phyloP scores from a whole-genome alignment of 2,888 invertebrate species.

The Ochropleura plecta region DNA sequence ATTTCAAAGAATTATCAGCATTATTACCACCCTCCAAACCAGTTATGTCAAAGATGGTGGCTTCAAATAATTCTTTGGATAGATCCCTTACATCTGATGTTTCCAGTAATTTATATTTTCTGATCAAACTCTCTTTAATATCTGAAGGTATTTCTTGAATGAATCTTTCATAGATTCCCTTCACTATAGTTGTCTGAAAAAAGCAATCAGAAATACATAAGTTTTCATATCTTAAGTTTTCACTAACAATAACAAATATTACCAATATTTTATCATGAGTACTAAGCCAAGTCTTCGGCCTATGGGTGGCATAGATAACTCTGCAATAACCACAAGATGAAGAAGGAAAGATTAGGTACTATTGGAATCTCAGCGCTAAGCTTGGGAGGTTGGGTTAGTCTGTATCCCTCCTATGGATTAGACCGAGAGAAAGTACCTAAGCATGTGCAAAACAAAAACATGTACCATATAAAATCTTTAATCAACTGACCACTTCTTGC shows the following conservation, averaged over 20 bases:
- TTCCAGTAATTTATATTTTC: slow-evolving; percentile 76
- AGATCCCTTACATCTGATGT: slow-evolving; percentile 75
- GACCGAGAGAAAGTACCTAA: not conserved
- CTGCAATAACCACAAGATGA: no score
- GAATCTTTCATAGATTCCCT: slow-evolving; percentile 72
- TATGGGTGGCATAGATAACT: no score
- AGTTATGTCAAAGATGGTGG: slow-evolving; percentile 74
- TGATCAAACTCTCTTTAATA: slow-evolving; percentile 62
- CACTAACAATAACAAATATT: no score
- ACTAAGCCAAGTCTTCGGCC: no score
- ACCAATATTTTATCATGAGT: no score
- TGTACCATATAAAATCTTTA: not conserved
- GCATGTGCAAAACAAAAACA: not conserved
- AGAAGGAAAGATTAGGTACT: not conserved
- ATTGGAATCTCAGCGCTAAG: not conserved
- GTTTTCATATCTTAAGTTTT: no score
- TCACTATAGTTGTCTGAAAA: slow-evolving; percentile 75
- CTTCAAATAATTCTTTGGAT: slow-evolving; percentile 78
- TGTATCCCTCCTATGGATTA: not conserved
- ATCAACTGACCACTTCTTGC: slow-evolving; percentile 75
- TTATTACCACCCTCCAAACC: slow-evolving; percentile 90
- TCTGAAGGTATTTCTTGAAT: slow-evolving; percentile 66
- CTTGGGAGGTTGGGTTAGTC: not conserved
- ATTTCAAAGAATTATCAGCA: slow-evolving; percentile 86
- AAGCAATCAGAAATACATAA: not conserved